phyloP scores from a whole-genome alignment of 2,113 vertebrate genomes.

The Nothobranchius kuhntae region DNA sequence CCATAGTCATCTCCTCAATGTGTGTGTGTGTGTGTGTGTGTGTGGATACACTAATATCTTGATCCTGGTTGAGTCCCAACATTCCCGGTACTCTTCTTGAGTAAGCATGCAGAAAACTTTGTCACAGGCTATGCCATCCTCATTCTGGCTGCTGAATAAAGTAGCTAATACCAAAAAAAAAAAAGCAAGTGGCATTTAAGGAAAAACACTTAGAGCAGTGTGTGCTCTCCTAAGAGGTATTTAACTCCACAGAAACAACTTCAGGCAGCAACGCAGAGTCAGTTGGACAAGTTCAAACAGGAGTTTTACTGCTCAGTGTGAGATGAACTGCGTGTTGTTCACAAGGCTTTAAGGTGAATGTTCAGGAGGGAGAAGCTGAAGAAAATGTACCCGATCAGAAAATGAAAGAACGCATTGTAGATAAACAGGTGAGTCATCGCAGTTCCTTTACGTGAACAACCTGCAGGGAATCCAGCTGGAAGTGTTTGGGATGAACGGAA shows the following conservation, averaged over 20 bases:
- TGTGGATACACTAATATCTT: no score
- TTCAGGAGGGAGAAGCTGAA: slow-evolving; percentile 8
- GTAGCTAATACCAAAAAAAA: no score
- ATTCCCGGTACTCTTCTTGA: no score
- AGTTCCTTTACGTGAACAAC: background rate
- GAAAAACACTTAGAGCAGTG: no score
- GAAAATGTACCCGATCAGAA: slow-evolving; percentile 14
- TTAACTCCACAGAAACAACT: background rate
- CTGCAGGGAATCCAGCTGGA: background rate
- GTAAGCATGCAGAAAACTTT: background rate
- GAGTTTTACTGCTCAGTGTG: slow-evolving; percentile 38
- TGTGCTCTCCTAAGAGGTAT: background rate
- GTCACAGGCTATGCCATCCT: background rate
- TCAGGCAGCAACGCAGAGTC: background rate
- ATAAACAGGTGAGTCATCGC: slow-evolving; percentile 39
- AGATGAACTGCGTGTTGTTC: slow-evolving; percentile 46
- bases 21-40: no score
- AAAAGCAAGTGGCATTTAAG: no score
- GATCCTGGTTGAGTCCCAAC: no score
- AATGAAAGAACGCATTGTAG: slow-evolving; percentile 17
- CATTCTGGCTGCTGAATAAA: no score
- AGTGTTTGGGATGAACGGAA: no score
- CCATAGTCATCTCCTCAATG: no score
- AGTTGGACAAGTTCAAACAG: slow-evolving; percentile 65
- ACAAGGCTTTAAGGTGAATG: slow-evolving; percentile 13